Percentiles rank a stretch among this genome's conserved stretches.
Evolutionary conservation across 1,140 invertebrate species (phyloP).

Genomic region (Drosophila lowei): DNA sequence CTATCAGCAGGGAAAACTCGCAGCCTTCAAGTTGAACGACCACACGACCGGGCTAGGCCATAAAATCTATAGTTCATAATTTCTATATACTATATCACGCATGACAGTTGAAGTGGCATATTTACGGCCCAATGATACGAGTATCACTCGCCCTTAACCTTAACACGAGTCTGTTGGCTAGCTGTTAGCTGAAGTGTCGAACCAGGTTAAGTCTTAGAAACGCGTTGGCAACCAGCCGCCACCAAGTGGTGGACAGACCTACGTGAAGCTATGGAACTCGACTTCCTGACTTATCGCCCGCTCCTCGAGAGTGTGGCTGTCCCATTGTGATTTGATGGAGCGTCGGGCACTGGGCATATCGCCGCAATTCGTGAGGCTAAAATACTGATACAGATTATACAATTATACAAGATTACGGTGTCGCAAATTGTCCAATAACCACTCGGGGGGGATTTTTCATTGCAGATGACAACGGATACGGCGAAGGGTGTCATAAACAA

Average conservation of each 20-base stretch:
- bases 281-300: no score
- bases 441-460: slow-evolving; percentile 6
- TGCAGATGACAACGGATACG: slow-evolving; percentile 54
- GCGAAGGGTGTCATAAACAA: slow-evolving; percentile 44
- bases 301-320: no score
- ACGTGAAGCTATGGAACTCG: no score
- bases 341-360: slow-evolving; percentile 1
- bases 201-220: slow-evolving; percentile 17
- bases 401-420: background rate
- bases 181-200: background rate
- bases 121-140: slow-evolving; percentile 8
- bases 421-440: no score
- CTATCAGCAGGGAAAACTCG: slow-evolving; percentile 16
- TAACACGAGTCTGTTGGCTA: slow-evolving; percentile 6
- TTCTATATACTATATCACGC: slow-evolving; percentile 17
- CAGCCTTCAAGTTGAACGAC: slow-evolving; percentile 9
- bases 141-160: no score
- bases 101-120: slow-evolving; percentile 15
- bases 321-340: no score
- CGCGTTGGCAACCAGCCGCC: no score
- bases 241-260: no score
- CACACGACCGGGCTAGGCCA: slow-evolving; percentile 6
- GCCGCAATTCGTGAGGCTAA: background rate
- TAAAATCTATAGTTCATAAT: slow-evolving; percentile 3
- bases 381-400: slow-evolving; percentile 21